phyloP scores from a whole-genome alignment of 1,140 invertebrate genomes.

The Phocides pigmalion region DNA sequence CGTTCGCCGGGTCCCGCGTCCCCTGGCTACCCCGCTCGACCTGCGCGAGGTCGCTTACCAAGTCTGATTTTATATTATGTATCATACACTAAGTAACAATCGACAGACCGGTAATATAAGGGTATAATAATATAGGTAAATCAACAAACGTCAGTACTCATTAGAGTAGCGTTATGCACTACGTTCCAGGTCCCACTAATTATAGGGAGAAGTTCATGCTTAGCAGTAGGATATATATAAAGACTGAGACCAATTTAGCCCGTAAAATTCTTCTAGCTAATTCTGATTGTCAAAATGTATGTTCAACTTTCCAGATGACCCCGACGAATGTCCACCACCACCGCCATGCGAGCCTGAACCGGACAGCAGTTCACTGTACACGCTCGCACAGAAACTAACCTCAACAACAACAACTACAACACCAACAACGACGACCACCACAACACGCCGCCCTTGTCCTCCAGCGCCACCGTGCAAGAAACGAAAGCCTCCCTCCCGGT shows the following conservation, averaged over 20 bases:
- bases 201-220: too few species aligned
- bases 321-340: slow-evolving; percentile 42
- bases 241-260: too few species aligned
- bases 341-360: slow-evolving; percentile 39
- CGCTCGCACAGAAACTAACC: slow-evolving; percentile 13
- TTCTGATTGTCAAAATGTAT: not conserved
- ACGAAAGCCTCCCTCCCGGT: not conserved
- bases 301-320: slow-evolving; percentile 20
- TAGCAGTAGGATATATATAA: too few species aligned
- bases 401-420: slow-evolving; percentile 34
- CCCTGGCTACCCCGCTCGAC: not conserved
- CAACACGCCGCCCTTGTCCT: slow-evolving; percentile 41
- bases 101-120: too few species aligned
- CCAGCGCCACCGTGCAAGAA: slow-evolving; percentile 36
- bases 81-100: not conserved
- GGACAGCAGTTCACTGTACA: slow-evolving; percentile 9
- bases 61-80: not conserved
- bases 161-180: too few species aligned
- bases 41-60: not conserved
- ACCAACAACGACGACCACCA: slow-evolving; percentile 37
- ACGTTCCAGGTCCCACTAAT: too few species aligned
- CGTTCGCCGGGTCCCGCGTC: not conserved
- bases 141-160: too few species aligned
- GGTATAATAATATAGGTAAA: not conserved
- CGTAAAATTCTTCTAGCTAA: too few species aligned